phyloP scores from a whole-genome alignment of 2,797 vertebrate species.

The Neosalanx taihuensis region DNA sequence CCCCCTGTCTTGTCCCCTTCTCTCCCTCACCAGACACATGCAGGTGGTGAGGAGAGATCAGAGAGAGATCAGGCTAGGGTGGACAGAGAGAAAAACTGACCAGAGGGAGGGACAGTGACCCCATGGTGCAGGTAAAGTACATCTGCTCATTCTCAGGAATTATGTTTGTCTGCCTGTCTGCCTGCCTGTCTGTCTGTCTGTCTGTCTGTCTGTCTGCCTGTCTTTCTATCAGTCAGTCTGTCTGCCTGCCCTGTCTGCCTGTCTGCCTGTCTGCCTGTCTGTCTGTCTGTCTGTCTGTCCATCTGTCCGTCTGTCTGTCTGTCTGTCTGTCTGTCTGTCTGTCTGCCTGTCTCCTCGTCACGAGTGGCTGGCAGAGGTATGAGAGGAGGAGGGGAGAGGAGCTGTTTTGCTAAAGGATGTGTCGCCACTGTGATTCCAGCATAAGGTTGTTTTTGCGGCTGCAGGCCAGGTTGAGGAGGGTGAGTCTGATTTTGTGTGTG shows the following conservation, averaged over 20 bases:
- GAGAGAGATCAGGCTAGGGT: constrained; percentile 28
- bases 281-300: too few relatives aligned
- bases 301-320: background rate
- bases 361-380: constrained; percentile 11
- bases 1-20: constrained; percentile 6
- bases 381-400: background rate
- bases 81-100: constrained; percentile 15
- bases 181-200: too few relatives aligned
- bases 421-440: background rate
- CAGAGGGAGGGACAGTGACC: constrained; percentile 17
- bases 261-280: too few relatives aligned
- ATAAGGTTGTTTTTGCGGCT: background rate
- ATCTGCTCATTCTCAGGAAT: constrained; percentile 26
- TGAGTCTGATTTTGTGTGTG: constrained; percentile 9
- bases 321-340: too few relatives aligned
- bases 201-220: too few relatives aligned
- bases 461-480: constrained; percentile 18
- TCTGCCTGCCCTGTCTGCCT: too few relatives aligned
- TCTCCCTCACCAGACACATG: constrained; percentile 19
- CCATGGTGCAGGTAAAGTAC: constrained; percentile 39
- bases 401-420: background rate
- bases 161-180: background rate
- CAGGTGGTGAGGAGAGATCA: constrained; percentile 30
- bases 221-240: too few relatives aligned
- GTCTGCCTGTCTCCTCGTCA: background rate